Evolutionary conservation across 2,888 invertebrate species (phyloP).

Genomic region (Scaptomyza polygonia): DNA sequence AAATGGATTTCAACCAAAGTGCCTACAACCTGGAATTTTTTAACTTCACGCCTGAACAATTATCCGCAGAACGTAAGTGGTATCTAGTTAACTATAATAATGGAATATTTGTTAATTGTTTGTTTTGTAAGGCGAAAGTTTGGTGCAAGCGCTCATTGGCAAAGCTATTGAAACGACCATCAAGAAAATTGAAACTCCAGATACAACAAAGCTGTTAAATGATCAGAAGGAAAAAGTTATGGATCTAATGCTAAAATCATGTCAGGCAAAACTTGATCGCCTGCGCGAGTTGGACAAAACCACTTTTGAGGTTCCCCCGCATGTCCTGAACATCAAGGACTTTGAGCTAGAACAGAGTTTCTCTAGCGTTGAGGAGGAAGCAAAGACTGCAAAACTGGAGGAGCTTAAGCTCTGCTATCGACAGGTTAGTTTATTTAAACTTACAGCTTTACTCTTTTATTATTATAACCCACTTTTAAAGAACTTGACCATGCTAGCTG

Average conservation of each 20-base stretch:
- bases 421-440: constrained; percentile 59
- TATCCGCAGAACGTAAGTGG: constrained; percentile 55
- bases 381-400: constrained; percentile 52
- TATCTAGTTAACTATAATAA: not conserved
- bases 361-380: constrained; percentile 62
- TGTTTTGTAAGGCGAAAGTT: constrained; percentile 59
- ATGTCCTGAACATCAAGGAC: constrained; percentile 76
- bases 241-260: constrained; percentile 56
- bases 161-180: constrained; percentile 56
- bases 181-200: constrained; percentile 53
- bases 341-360: constrained; percentile 65
- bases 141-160: constrained; percentile 52
- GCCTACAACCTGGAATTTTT: constrained; percentile 54
- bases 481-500: constrained; percentile 65
- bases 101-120: not conserved
- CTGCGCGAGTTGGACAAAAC: constrained; percentile 67
- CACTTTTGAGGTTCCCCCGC: constrained; percentile 75
- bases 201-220: constrained; percentile 52
- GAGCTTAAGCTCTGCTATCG: constrained; percentile 63
- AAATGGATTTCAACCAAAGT: constrained; percentile 57
- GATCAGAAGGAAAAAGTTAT: constrained; percentile 54
- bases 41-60: constrained; percentile 58
- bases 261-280: constrained; percentile 49
- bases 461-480: constrained; percentile 13
- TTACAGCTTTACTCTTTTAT: not conserved